phyloP scores from a whole-genome alignment of 2,888 invertebrate species.

The Anorthoa munda region DNA sequence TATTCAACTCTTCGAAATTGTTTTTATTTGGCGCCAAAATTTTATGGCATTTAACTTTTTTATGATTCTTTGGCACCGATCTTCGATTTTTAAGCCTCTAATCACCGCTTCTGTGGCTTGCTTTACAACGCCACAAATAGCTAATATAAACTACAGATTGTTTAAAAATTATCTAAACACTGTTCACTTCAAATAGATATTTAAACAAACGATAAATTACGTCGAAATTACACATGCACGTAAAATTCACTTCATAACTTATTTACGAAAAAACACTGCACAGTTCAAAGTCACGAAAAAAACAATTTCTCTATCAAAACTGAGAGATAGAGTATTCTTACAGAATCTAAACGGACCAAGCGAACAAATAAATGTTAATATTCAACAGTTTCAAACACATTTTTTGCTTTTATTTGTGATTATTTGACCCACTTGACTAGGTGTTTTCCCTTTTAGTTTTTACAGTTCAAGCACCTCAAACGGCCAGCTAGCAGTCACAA shows the following conservation, averaged over 20 bases:
- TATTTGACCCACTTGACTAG: constrained; percentile 64
- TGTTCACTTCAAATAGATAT: constrained; percentile 45
- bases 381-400: constrained; percentile 45
- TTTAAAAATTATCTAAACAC: constrained; percentile 58
- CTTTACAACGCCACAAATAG: constrained; percentile 67
- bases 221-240: constrained; percentile 34
- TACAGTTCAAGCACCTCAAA: constrained; percentile 59
- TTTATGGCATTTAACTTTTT: constrained; percentile 43
- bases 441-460: constrained; percentile 60
- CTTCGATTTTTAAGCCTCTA: constrained; percentile 41
- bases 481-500: constrained; percentile 45
- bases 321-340: constrained; percentile 20
- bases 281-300: constrained; percentile 27
- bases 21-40: constrained; percentile 61
- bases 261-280: constrained; percentile 49
- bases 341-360: constrained; percentile 22
- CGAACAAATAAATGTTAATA: constrained; percentile 30
- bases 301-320: constrained; percentile 45
- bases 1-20: constrained; percentile 31
- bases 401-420: constrained; percentile 59
- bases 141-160: constrained; percentile 49
- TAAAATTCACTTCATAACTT: constrained; percentile 37
- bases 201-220: constrained; percentile 32
- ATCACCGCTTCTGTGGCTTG: constrained; percentile 52
- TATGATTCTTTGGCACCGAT: constrained; percentile 56